Conservation (phyloP, 2,113 vertebrate species). For the Isichthys henryi region DNA sequence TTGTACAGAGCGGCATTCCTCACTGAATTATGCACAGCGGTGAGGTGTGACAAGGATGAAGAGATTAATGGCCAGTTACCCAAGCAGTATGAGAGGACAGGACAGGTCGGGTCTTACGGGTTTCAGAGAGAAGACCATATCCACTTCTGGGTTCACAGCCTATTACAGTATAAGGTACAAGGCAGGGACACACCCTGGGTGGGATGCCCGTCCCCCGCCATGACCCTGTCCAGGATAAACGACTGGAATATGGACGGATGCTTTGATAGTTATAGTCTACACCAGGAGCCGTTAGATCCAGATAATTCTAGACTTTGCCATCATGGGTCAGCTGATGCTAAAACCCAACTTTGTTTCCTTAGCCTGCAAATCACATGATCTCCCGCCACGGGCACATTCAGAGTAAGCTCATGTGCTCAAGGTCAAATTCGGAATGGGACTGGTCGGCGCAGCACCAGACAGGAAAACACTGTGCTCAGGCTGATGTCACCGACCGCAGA, state of each 20-base stretch:
- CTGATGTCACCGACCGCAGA: background rate
- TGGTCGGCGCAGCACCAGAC: background rate
- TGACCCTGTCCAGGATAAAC: background rate
- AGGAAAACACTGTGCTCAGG: background rate
- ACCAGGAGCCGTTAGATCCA: background rate
- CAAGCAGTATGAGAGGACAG: slow-evolving; percentile 47
- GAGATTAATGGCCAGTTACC: slow-evolving; percentile 65
- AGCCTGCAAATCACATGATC: slow-evolving; percentile 9
- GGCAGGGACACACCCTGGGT: background rate
- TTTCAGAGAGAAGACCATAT: background rate
- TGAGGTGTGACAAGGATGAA: slow-evolving; percentile 76
- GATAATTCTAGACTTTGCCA: background rate
- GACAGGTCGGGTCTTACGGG: slow-evolving; percentile 23
- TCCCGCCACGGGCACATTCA: background rate
- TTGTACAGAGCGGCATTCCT: slow-evolving; percentile 58
- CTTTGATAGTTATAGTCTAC: background rate
- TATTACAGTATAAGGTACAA: background rate
- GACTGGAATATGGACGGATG: background rate
- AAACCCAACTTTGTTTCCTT: background rate
- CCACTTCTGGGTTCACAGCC: background rate
- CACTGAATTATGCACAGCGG: slow-evolving; percentile 71
- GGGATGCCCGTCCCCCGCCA: background rate
- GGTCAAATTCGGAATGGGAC: background rate
- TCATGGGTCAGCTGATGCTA: background rate
- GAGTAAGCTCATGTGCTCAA: background rate